phyloP scores from a whole-genome alignment of 2,888 invertebrate genomes.

The Trichopria drosophilae region DNA sequence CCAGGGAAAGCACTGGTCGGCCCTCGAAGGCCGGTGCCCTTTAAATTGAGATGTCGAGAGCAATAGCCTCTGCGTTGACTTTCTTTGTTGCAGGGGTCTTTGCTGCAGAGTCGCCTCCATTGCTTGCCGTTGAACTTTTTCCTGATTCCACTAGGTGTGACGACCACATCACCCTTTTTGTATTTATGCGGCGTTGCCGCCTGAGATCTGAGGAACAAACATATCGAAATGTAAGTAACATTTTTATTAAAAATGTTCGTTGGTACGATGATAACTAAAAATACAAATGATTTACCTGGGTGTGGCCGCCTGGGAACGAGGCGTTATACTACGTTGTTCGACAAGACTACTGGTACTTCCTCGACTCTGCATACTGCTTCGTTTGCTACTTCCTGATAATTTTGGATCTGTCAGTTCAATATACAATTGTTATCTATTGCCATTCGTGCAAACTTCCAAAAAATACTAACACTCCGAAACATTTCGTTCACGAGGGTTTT shows the following conservation, averaged over 20 bases:
- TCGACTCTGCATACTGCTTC: constrained; percentile 88
- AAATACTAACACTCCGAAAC: too few relatives aligned
- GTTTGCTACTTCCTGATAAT: constrained; percentile 79
- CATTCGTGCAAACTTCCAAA: too few relatives aligned
- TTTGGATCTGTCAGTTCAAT: constrained; percentile 68
- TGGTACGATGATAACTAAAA: not conserved
- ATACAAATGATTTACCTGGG: constrained; percentile 65
- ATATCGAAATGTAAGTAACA: not conserved
- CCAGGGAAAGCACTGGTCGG: constrained; percentile 53
- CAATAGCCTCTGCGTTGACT: constrained; percentile 96
- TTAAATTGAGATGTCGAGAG: constrained; percentile 91
- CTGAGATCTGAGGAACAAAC: constrained; percentile 68
- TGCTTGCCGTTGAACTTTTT: constrained; percentile 99
- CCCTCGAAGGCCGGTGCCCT: constrained; percentile 63
- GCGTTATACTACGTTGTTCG: constrained; percentile 80
- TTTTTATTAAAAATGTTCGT: not conserved
- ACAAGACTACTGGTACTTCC: constrained; percentile 87
- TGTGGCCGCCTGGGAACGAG: constrained; percentile 88
- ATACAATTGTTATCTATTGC: too few relatives aligned
- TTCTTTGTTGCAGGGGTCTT: constrained; percentile 93
- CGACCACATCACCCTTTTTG: constrained; percentile 96
- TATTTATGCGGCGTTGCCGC: constrained; percentile 93
- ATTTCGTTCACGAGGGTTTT: too few relatives aligned
- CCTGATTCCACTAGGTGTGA: constrained; percentile 90
- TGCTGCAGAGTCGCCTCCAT: constrained; percentile 96